Percentiles rank a stretch among this genome's conserved stretches.
These are phyloP conservation scores for Cephus nigrinus DNA, from an alignment of 2,888 invertebrate species.

Conservation along the genomic window DNA sequence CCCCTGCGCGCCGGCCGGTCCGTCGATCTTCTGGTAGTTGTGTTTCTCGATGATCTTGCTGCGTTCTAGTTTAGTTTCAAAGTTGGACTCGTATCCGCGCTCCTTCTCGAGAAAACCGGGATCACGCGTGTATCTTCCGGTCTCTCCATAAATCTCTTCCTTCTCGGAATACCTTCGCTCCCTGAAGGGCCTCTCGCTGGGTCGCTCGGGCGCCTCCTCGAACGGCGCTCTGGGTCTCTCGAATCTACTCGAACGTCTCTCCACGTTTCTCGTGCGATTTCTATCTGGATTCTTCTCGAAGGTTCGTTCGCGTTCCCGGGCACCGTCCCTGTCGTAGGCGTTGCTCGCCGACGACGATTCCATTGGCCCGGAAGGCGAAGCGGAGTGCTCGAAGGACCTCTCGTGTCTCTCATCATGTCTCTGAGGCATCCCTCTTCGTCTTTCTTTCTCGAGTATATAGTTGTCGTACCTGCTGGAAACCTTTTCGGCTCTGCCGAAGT, in stretches of 20 bases:
- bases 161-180: slow-evolving; percentile 59
- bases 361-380: slow-evolving; percentile 14
- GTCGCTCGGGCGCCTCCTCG: slow-evolving; percentile 61
- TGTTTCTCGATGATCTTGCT: slow-evolving; percentile 53
- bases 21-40: slow-evolving; percentile 34
- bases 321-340: slow-evolving; percentile 24
- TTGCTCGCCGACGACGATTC: slow-evolving; percentile 16
- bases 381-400: slow-evolving; percentile 24
- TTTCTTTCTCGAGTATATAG: slow-evolving; percentile 29
- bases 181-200: slow-evolving; percentile 35
- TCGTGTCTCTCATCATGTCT: slow-evolving; percentile 46
- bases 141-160: slow-evolving; percentile 59
- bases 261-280: slow-evolving; percentile 36
- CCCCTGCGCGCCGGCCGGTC: slow-evolving; percentile 26
- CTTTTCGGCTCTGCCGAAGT: slow-evolving; percentile 25
- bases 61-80: slow-evolving; percentile 61
- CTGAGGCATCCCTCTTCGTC: slow-evolving; percentile 17
- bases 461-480: slow-evolving; percentile 23
- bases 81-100: slow-evolving; percentile 63
- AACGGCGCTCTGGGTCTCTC: slow-evolving; percentile 61
- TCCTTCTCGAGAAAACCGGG: slow-evolving; percentile 52
- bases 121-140: slow-evolving; percentile 38
- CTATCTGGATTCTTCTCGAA: slow-evolving; percentile 56
- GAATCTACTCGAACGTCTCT: slow-evolving; percentile 45
- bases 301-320: slow-evolving; percentile 25